Conservation (phyloP, 1,140 invertebrate genomes). For the Vollenhovia emeryi region DNA sequence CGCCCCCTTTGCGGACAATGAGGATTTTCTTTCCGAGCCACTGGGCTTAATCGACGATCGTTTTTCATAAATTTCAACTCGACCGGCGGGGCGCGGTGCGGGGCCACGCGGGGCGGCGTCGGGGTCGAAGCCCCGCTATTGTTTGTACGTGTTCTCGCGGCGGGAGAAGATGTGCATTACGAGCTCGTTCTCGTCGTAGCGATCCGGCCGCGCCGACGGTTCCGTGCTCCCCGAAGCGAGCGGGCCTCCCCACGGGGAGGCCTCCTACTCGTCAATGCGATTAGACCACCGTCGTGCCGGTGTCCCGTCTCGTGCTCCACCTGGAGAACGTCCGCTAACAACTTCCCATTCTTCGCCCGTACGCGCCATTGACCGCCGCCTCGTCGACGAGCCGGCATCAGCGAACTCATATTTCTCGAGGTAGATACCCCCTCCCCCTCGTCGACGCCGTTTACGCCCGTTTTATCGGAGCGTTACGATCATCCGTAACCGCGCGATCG, state of each 20-base stretch:
- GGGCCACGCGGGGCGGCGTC: background rate
- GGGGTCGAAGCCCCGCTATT: slow-evolving; percentile 48
- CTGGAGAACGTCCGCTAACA: slow-evolving; percentile 39
- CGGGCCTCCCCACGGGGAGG: background rate
- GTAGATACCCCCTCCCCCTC: background rate
- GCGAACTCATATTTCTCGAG: slow-evolving; percentile 22
- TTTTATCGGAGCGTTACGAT: slow-evolving; percentile 47
- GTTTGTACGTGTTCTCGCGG: slow-evolving; percentile 56
- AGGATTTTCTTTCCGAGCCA: slow-evolving; percentile 63
- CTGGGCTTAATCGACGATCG: slow-evolving; percentile 64
- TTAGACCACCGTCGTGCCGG: slow-evolving; percentile 29
- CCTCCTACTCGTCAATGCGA: slow-evolving; percentile 19
- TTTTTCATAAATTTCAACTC: slow-evolving; percentile 69
- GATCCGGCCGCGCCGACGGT: background rate
- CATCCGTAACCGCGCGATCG: slow-evolving; percentile 30
- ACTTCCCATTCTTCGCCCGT: slow-evolving; percentile 26
- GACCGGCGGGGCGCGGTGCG: background rate
- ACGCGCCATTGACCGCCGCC: slow-evolving; percentile 7
- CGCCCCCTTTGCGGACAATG: slow-evolving; percentile 53
- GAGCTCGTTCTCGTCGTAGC: slow-evolving; percentile 45
- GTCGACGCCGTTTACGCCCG: background rate
- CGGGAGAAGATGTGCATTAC: slow-evolving; percentile 49
- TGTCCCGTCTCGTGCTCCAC: slow-evolving; percentile 10
- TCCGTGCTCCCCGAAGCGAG: slow-evolving; percentile 13
- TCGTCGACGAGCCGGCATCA: slow-evolving; percentile 12